Evolutionary conservation across 2,113 vertebrate species (phyloP).

Genomic region (Nycticebus coucang): DNA sequence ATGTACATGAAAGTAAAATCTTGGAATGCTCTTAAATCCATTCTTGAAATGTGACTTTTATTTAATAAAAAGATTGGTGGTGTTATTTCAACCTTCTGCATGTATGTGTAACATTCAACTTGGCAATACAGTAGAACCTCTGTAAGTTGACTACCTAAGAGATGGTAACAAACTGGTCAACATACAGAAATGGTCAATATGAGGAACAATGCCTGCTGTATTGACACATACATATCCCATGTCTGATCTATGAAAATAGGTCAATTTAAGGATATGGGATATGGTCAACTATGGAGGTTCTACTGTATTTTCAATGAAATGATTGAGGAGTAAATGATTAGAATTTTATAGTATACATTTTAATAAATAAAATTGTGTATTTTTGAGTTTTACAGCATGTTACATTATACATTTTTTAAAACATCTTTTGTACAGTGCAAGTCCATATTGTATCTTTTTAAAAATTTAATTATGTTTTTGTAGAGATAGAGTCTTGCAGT

Average conservation of each 20-base stretch:
- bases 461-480: too few relatives aligned
- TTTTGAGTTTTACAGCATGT: neutral
- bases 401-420: neutral
- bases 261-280: too few relatives aligned
- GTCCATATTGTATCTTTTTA: neutral
- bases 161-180: too few relatives aligned
- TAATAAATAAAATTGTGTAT: neutral
- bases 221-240: too few relatives aligned
- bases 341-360: slow-evolving; percentile 12
- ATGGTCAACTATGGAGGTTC: too few relatives aligned
- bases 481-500: too few relatives aligned
- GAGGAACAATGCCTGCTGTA: too few relatives aligned
- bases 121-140: neutral
- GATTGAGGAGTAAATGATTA: neutral
- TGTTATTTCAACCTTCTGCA: slow-evolving; percentile 21
- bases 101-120: neutral
- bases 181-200: too few relatives aligned
- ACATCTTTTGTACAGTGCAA: neutral
- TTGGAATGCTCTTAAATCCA: neutral
- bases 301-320: slow-evolving; percentile 8
- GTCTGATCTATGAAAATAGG: too few relatives aligned
- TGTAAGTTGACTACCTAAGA: too few relatives aligned
- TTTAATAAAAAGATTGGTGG: slow-evolving; percentile 1
- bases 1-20: neutral
- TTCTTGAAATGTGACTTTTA: neutral